Base-by-base conservation (phyloP, 2,113 vertebrate species). In the Pampusana beccarii region DNA sequence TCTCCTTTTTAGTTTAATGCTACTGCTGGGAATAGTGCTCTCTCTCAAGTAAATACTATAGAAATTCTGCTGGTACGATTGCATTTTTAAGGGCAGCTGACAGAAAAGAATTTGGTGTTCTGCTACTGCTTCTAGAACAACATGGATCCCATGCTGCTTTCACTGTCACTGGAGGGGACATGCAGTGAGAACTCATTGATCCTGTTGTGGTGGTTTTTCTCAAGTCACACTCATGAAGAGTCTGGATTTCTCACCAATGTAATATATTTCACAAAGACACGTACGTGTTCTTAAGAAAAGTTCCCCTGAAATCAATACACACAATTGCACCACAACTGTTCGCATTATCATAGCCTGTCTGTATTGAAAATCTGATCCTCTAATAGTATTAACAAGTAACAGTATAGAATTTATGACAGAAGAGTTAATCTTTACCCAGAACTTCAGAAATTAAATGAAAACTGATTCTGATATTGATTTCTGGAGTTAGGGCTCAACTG, bases 271-370 rank as follows among this genome's bases (percentile, higher is more conserved):
- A 29, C 26, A 80, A 21, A 75, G 25, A 14, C 26, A 33, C 0
- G 0, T 11, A 6, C 0, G 0, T 7, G 5, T 15, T 31, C 29
- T 42, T 57, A 48, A 65, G 67, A 42, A 34, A 48, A 56, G 17
- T 29, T 60, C 29, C 5, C 3, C 11, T 57, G 53, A 36, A 21
- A 16, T 57, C 50, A 80, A 1, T 23, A 15, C 14, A 57, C 60
- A 5, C 1, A 2, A 18, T 38, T 66, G 8, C 13, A 64, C 5
- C 11, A 11, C 11, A 38, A 4, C 33, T 80, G 11, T 18, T 36
- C 29, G 36, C 16, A 1, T 42, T 26, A 28, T 67, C 20, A 17
- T 19, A 58, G 11, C 23, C 21, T 21, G 16, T 16, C 19, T 24
- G 9, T n/a, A 28, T 2, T 58, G 40, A 70, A 87, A 80, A 91